phyloP scores from a whole-genome alignment of 2,888 invertebrate genomes.

The Cephus rjabovi region DNA sequence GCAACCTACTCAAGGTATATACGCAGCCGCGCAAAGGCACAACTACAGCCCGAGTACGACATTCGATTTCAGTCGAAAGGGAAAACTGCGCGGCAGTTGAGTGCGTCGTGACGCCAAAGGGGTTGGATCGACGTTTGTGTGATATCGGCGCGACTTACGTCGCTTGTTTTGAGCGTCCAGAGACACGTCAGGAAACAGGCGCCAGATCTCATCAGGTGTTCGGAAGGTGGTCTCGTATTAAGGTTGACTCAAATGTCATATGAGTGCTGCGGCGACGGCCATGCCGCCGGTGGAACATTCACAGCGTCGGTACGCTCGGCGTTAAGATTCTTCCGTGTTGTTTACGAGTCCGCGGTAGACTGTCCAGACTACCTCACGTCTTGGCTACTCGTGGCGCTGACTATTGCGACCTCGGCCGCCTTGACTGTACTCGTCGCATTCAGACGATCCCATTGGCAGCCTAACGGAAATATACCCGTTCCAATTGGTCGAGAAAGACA shows the following conservation, averaged over 20 bases:
- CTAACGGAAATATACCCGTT: too few relatives aligned
- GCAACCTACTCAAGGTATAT: neutral
- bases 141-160: neutral
- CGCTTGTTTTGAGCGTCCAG: neutral
- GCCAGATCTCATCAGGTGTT: neutral
- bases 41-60: conserved; percentile 27
- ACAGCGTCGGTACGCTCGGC: conserved; percentile 30
- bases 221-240: neutral
- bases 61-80: conserved; percentile 57
- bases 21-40: conserved; percentile 10
- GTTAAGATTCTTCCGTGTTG: conserved; percentile 16
- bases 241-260: conserved; percentile 47
- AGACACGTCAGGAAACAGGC: too few relatives aligned
- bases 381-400: neutral
- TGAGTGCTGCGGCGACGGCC: conserved; percentile 55
- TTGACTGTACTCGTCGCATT: neutral
- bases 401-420: neutral
- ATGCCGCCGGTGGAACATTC: conserved; percentile 44
- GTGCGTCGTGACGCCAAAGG: conserved; percentile 12
- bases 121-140: neutral
- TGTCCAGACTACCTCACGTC: neutral
- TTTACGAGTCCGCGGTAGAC: conserved; percentile 16
- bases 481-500: too few relatives aligned
- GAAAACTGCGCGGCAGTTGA: conserved; percentile 43
- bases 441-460: too few relatives aligned